Base-by-base conservation (phyloP, 2,888 invertebrate species). In the Bellardia pandia region DNA sequence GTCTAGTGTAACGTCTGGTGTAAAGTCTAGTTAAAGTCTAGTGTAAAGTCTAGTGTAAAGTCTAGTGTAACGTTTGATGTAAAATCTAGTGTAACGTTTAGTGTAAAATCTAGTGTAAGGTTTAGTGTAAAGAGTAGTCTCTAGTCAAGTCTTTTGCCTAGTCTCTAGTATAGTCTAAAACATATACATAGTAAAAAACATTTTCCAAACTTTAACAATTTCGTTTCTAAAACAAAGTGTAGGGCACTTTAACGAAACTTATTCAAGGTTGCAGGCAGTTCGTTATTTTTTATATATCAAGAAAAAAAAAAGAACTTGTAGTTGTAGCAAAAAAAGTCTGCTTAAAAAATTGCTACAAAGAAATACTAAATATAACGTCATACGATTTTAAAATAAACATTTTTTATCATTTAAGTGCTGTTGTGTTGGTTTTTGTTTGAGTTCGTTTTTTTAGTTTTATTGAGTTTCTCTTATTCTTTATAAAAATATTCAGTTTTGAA, bases 261-360 rank as follows among this genome's bases (percentile, higher is more conserved):
- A 14, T 64, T 76, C 86, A 86, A 86, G 86, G 86, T 62, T 81
- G 62, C 23, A 42, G 2, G 16, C n/a, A 14, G n/a, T 72, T 58
- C 16, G 62, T 80, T 71, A 33, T 83, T 62, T 84, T 42, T 75
- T 72, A 45, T 37, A 30, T 16, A 33, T 16, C 40, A 9, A 8
- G 0, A 37, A 9, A 7, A 60, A 60, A 40, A 75, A 30, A 60
- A 30, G 60, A 40, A n/a, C 3, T 64, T 64, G 56, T 58, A 13
- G 4, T 11, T 40, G 14, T 30, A 13, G 33, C 42, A 68, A 23
- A 42, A 53, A 16, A 42, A 72, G n/a, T 42, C 66, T 66, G 3
- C 66, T 45, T 45, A 66, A 42, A 69, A 33, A 72, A 74, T 45
- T 80, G 62, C 66, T 56, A 23, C 51, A 75, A 62, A 66, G 30